These are phyloP conservation scores for Tinea pellionella DNA, from an alignment of 2,888 invertebrate species.

Conservation along the genomic window DNA sequence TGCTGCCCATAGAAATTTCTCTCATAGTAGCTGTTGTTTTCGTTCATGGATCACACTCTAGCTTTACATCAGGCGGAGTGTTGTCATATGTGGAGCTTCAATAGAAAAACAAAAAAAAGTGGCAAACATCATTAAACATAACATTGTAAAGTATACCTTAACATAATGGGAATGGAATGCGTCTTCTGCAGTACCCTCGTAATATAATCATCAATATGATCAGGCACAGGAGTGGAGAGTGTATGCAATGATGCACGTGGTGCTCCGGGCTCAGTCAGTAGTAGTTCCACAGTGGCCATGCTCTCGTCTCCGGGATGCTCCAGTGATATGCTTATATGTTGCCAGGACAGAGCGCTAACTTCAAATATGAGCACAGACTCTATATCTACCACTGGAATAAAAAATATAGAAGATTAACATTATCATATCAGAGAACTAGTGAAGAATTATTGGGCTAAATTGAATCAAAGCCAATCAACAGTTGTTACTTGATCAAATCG, in stretches of 20 bases:
- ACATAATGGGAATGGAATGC: conserved; percentile 92
- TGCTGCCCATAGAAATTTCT: too few species aligned
- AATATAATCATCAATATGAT: conserved; percentile 56
- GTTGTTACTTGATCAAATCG: too few species aligned
- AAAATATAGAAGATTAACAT: too few species aligned
- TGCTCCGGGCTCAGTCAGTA: conserved; percentile 83
- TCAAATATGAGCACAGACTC: conserved; percentile 90
- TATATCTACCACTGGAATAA: conserved; percentile 62
- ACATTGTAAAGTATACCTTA: conserved; percentile 80
- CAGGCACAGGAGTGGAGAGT: conserved; percentile 55
- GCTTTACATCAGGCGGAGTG: too few species aligned
- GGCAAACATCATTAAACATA: too few species aligned
- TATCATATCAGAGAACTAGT: background rate
- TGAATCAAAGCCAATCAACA: conserved; percentile 1
- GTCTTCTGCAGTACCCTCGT: conserved; percentile 81
- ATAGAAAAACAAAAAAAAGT: too few species aligned
- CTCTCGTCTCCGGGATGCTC: conserved; percentile 94
- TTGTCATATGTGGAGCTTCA: too few species aligned
- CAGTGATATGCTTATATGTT: conserved; percentile 88
- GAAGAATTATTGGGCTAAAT: background rate
- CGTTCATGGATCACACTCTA: too few species aligned
- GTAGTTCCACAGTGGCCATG: conserved; percentile 92
- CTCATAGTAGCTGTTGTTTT: too few species aligned
- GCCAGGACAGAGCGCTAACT: conserved; percentile 89
- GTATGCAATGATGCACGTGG: conserved; percentile 83